A percentile compares a stretch with the other conserved stretches of the same genome.
phyloP scores from a whole-genome alignment of 2,888 invertebrate genomes.

The Phyllotreta cruciferae region DNA sequence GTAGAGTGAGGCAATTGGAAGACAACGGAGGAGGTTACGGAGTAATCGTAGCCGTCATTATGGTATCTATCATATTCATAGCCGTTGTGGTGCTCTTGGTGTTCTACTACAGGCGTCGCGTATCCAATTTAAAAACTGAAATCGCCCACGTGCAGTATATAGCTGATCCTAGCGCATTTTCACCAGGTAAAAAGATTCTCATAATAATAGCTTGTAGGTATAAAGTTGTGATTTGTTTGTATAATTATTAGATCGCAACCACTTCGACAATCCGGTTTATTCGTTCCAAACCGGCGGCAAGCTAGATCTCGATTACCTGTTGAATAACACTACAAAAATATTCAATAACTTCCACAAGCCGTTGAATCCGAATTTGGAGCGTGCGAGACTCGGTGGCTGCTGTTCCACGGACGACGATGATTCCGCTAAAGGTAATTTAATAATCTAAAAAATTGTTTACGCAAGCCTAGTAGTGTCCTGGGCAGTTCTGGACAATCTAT shows the following conservation, averaged over 20 bases:
- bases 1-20: slow-evolving; percentile 46
- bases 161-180: slow-evolving; percentile 71
- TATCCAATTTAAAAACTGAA: slow-evolving; percentile 83
- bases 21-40: slow-evolving; percentile 54
- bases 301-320: slow-evolving; percentile 65
- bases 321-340: slow-evolving; percentile 66
- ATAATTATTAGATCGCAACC: slow-evolving; percentile 81
- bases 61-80: slow-evolving; percentile 72
- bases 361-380: slow-evolving; percentile 68
- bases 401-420: slow-evolving; percentile 61
- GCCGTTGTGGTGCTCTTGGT: slow-evolving; percentile 71
- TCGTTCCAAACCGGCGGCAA: slow-evolving; percentile 69
- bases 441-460: too few species aligned
- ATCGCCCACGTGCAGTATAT: slow-evolving; percentile 89
- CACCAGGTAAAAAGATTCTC: slow-evolving; percentile 46
- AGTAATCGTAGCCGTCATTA: slow-evolving; percentile 65
- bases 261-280: slow-evolving; percentile 93
- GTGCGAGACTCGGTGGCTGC: slow-evolving; percentile 63
- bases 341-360: slow-evolving; percentile 69
- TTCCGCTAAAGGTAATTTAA: slow-evolving; percentile 43
- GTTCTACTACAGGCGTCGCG: slow-evolving; percentile 81
- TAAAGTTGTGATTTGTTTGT: slow-evolving; percentile 37
- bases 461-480: too few species aligned
- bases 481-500: too few species aligned
- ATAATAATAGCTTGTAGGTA: slow-evolving; percentile 1